A percentile compares a stretch with the other conserved stretches of the same genome.
Evolutionary conservation across 2,797 vertebrate species (phyloP).

Genomic region (Perodicticus potto): DNA sequence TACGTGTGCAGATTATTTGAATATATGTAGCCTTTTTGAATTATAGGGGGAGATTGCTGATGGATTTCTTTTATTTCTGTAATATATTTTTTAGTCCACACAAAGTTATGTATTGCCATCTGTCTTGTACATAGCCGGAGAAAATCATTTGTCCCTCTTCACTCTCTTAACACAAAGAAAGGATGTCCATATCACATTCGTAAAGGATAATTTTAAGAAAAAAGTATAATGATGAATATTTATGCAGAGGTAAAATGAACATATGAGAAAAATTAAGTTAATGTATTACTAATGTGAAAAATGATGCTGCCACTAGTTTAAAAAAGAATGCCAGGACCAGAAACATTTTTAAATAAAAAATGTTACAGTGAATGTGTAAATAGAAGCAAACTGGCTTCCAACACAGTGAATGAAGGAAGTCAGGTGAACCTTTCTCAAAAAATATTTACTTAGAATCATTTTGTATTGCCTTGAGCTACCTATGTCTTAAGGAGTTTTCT

Average conservation of each 20-base stretch:
- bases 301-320: neutral
- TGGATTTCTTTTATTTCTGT: conserved; percentile 26
- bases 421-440: neutral
- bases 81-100: neutral
- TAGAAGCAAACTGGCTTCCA: neutral
- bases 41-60: neutral
- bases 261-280: neutral
- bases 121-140: neutral
- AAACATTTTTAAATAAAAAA: neutral
- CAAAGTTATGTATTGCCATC: neutral
- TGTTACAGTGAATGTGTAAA: neutral
- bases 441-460: neutral
- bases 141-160: neutral
- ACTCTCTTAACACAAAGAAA: neutral
- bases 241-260: neutral
- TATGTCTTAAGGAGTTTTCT: neutral
- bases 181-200: neutral
- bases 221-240: neutral
- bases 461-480: neutral
- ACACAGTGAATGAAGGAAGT: neutral
- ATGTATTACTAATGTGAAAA: neutral
- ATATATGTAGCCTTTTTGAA: neutral
- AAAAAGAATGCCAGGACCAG: neutral
- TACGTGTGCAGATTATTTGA: neutral
- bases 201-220: conserved; percentile 26